phyloP scores from a whole-genome alignment of 1,140 invertebrate genomes.

The Paraescarpia echinospica region DNA sequence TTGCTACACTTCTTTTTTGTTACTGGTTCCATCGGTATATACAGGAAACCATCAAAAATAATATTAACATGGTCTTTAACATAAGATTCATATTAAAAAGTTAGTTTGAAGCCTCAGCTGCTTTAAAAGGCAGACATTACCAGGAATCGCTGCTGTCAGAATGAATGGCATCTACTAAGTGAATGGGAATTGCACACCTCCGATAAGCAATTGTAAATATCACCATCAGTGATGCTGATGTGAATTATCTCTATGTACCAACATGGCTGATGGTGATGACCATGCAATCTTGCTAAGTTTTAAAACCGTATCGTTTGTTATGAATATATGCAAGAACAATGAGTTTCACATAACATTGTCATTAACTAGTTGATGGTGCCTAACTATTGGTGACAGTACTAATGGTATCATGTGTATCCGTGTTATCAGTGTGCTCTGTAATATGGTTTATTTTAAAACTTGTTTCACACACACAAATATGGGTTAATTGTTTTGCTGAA shows the following conservation, averaged over 20 bases:
- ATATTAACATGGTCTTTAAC: no score
- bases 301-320: neutral
- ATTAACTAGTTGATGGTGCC: neutral
- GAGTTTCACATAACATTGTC: neutral
- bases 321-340: neutral
- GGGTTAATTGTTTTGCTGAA: neutral
- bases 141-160: no score
- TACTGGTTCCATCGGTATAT: no score
- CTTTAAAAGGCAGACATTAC: no score
- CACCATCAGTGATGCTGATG: neutral
- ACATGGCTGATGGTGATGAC: neutral
- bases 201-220: neutral
- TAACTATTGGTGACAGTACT: neutral
- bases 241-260: neutral
- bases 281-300: neutral
- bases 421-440: neutral
- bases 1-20: no score
- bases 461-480: neutral
- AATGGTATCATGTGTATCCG: neutral
- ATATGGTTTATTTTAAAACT: neutral
- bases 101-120: no score
- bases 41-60: no score
- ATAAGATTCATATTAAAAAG: no score
- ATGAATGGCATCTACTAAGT: no score
- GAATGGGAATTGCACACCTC: no score